Base-by-base conservation (phyloP, 2,113 vertebrate genomes). In the Sprattus sprattus region DNA sequence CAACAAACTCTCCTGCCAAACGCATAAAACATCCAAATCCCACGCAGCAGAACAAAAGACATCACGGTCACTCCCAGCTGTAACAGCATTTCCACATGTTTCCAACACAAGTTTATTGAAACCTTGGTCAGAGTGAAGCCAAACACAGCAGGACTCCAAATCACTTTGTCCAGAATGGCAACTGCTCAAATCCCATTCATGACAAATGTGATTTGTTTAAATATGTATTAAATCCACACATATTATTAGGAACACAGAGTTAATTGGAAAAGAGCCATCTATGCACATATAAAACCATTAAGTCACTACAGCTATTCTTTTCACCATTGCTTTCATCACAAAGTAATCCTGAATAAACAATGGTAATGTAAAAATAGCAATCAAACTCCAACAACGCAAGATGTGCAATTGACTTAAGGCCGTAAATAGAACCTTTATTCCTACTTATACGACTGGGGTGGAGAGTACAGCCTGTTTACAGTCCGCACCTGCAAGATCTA, bases 1-100 rank as follows among this genome's bases (percentile, higher is more conserved):
- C 57, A 45, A 15, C 39, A 20, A 13, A 81, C 86, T 88, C 83
- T 87, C 87, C 80, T 22, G 78, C 84, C 87, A 89, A 78, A 78
- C 5, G 89, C 81, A 88, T 57, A 32, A 52, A 89, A 91, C 28
- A 67, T 39, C 3, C 84, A 49, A 32, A 50, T 86, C 86, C 85
- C 15, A 50, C 28, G 4, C 28, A 78, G 32, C 3, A 32, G 32
- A 39, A 78, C 28, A 39, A 39, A 78, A 78, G 32, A 78, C 71
- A 78, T 39, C 71, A 78, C n/a, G 10, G n/a, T 28, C 71, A 39
- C 15, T 78, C 71, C 71, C 71, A 78, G 71, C 71, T 39, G 28
- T 78, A 32, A 16, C 71, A 39, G 71, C 32, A 78, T 78, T 78
- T 39, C 25, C 25, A 78, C 25, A 75, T 4, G 13, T 78, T 78